Percentiles rank a stretch among this genome's conserved stretches.
Evolutionary conservation across 2,888 invertebrate genomes (phyloP).

Genomic region (Drosophila suboccidentalis): DNA sequence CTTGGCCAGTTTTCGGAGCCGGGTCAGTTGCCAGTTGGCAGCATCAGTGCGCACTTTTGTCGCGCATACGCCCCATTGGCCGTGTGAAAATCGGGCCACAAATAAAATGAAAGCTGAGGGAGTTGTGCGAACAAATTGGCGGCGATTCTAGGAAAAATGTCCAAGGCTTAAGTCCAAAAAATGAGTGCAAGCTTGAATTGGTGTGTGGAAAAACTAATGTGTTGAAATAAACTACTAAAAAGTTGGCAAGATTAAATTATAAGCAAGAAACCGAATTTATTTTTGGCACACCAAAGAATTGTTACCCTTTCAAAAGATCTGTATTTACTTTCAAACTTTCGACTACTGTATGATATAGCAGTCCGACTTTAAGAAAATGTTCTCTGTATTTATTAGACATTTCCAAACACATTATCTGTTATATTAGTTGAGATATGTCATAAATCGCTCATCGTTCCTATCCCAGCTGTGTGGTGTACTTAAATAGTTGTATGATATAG

Average conservation of each 20-base stretch:
- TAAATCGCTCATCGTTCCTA: neutral
- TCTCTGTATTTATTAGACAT: no score
- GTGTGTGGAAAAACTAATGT: neutral
- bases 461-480: no score
- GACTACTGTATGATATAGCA: no score
- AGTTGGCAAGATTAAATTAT: neutral
- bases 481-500: no score
- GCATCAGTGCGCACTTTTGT: slow-evolving; percentile 43
- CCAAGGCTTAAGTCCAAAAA: neutral
- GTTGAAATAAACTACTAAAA: neutral
- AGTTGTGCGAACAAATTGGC: neutral
- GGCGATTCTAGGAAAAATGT: neutral
- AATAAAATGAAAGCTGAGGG: neutral
- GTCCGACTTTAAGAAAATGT: no score
- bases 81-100: neutral
- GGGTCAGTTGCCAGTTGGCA: slow-evolving; percentile 27
- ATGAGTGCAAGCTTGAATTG: neutral
- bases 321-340: no score
- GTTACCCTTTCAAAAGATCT: no score
- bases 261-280: no score
- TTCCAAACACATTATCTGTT: neutral
- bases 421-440: neutral
- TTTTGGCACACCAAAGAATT: no score
- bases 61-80: slow-evolving; percentile 70
- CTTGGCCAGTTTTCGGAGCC: slow-evolving; percentile 43